phyloP scores from a whole-genome alignment of 2,888 invertebrate species.

The Muscina levida region DNA sequence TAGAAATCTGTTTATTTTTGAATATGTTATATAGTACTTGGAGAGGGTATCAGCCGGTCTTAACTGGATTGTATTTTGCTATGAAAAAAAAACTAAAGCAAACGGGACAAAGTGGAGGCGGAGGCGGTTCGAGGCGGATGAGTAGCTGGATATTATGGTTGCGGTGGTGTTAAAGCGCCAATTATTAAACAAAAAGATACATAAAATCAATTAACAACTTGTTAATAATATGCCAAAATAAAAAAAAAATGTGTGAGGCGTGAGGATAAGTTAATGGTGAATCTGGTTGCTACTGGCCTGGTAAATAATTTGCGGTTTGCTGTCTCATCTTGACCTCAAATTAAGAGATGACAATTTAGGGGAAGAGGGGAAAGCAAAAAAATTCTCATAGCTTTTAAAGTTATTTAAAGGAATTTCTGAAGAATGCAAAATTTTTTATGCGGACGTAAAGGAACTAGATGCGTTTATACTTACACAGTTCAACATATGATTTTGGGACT shows the following conservation, averaged over 20 bases:
- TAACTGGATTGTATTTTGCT: constrained; percentile 27
- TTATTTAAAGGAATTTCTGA: no score
- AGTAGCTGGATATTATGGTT: no score
- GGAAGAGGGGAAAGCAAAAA: no score
- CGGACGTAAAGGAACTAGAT: no score
- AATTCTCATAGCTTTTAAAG: no score
- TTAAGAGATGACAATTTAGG: no score
- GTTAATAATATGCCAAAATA: neutral
- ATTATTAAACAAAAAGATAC: constrained; percentile 8
- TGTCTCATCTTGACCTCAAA: no score
- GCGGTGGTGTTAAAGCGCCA: constrained; percentile 2
- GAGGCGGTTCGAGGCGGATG: neutral
- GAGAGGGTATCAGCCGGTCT: constrained; percentile 12
- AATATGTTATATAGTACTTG: constrained; percentile 2
- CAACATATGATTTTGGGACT: no score
- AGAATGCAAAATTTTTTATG: no score
- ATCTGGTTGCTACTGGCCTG: no score
- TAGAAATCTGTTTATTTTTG: constrained; percentile 43
- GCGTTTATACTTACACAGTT: no score
- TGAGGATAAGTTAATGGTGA: constrained; percentile 13
- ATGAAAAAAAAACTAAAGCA: neutral
- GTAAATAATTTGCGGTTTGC: no score
- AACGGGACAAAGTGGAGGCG: neutral
- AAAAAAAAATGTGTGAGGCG: constrained; percentile 3
- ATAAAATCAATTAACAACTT: constrained; percentile 27